phyloP scores from a whole-genome alignment of 2,113 vertebrate species.

The Miniopterus natalensis region DNA sequence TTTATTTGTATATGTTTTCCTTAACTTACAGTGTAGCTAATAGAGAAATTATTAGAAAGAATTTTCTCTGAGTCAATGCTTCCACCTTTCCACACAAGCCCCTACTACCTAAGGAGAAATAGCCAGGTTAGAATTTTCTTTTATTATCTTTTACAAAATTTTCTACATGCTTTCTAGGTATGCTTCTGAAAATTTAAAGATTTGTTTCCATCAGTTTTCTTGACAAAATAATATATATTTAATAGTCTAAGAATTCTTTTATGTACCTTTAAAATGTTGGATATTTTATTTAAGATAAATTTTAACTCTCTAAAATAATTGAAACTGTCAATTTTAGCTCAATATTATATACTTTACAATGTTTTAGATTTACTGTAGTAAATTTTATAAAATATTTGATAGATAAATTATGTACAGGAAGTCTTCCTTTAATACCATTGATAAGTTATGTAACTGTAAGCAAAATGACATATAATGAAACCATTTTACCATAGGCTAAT shows the following conservation, averaged over 20 bases:
- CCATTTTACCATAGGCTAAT: not conserved
- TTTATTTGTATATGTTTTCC: not conserved
- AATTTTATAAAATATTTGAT: not conserved
- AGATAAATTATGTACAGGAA: not conserved
- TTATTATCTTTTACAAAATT: not conserved
- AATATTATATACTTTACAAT: not conserved
- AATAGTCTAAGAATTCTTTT: conserved; percentile 3
- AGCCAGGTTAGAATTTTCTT: not conserved
- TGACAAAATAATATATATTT: conserved; percentile 31
- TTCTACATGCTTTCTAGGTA: accelerated
- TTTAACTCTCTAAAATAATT: conserved; percentile 12
- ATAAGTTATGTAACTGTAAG: not conserved
- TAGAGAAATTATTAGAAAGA: not conserved
- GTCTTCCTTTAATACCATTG: not conserved
- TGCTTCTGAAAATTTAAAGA: conserved; percentile 8
- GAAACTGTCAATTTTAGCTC: conserved; percentile 15
- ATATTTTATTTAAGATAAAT: not conserved
- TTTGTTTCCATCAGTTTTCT: conserved; percentile 51
- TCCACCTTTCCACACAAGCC: accelerated
- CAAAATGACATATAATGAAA: not conserved
- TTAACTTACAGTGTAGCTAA: not conserved
- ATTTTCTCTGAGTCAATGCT: not conserved
- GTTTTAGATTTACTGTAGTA: no score
- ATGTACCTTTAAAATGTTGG: not conserved
- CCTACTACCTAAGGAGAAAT: not conserved